Percentiles rank a stretch among this genome's conserved stretches.
phyloP scores from a whole-genome alignment of 2,888 invertebrate genomes.

The Antitype chi region DNA sequence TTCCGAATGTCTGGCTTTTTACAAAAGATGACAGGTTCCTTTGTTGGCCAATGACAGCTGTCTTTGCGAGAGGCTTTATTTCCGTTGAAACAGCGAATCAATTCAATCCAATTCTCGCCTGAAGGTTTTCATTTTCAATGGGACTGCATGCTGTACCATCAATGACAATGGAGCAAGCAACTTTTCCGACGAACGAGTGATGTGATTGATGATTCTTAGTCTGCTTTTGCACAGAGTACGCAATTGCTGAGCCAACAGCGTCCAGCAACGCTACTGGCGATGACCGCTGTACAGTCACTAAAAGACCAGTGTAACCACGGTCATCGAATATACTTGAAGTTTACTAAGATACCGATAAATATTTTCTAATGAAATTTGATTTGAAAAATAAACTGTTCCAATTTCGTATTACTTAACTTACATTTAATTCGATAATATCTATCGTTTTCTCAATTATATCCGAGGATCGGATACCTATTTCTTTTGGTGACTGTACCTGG shows the following conservation, averaged over 20 bases:
- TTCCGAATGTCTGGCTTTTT: background rate
- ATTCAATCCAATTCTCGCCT: background rate
- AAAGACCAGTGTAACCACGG: no score
- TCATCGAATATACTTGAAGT: no score
- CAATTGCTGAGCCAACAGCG: background rate
- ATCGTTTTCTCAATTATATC: no score
- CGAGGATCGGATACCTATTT: no score
- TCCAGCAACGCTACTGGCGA: background rate
- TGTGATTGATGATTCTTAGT: background rate
- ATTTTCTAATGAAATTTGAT: no score
- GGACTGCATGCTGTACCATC: background rate
- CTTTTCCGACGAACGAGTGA: background rate
- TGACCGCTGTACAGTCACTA: no score
- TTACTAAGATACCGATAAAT: no score
- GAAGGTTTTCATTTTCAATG: background rate
- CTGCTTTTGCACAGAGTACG: background rate
- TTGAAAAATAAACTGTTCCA: no score
- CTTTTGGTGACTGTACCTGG: no score
- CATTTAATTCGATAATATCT: no score
- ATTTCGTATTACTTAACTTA: no score
- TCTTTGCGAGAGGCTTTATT: slow-evolving; percentile 38
- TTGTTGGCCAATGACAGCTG: slow-evolving; percentile 52
- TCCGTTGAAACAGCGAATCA: slow-evolving; percentile 39
- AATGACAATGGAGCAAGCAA: background rate
- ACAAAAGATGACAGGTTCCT: slow-evolving; percentile 19